Evolutionary conservation across 2,113 vertebrate genomes (phyloP), one percentile per base, ranked within the genome.

Genomic region (Cyanocitta stelleri): DNA sequence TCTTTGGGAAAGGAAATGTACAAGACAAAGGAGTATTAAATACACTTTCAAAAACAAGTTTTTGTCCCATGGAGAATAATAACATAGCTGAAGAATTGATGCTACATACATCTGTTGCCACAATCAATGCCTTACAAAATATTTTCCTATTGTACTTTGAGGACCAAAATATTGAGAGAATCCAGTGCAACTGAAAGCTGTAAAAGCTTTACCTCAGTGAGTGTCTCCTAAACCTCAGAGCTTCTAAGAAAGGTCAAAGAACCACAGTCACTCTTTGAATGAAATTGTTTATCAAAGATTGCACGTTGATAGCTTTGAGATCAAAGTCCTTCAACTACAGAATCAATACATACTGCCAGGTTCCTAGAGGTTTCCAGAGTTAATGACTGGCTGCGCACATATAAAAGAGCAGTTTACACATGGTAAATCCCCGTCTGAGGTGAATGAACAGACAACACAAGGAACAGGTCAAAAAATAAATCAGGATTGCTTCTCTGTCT

Each of bases 241-340:
- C 51, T 72, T 84, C 56, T 52, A 82, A 48, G 48, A 68, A 82
- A 91, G 71, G 68, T 89, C 82, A 75, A 81, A 93, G 69, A 84
- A 87, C 23, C 64, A 75, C 37, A 85, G 11, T 23, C 49, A 69
- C 29, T 41, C 74, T 95, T 72, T 8, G n/a, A 93, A 78, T 32
- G 7, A 82, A 92, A 92, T 11, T 87, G 73, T 95, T 93, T 95
- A 79, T 74, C 79, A 85, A 89, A 92, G 68, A 78, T 91, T 58
- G 33, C 54, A 39, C 11, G 58, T 13, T 59, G 84, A 80, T 54
- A 88, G n/a, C 32, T 75, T 93, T 67, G 87, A 93, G 94, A 97
- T 51, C 81, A 78, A 96, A 96, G 89, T 95, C 83, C 80, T 89
- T n/a, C 75, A 82, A 11, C 87, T 85, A 69, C 66, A 85, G 39